Evolutionary conservation across 2,113 vertebrate genomes (phyloP).

Genomic region (Ceyx melanurus): DNA sequence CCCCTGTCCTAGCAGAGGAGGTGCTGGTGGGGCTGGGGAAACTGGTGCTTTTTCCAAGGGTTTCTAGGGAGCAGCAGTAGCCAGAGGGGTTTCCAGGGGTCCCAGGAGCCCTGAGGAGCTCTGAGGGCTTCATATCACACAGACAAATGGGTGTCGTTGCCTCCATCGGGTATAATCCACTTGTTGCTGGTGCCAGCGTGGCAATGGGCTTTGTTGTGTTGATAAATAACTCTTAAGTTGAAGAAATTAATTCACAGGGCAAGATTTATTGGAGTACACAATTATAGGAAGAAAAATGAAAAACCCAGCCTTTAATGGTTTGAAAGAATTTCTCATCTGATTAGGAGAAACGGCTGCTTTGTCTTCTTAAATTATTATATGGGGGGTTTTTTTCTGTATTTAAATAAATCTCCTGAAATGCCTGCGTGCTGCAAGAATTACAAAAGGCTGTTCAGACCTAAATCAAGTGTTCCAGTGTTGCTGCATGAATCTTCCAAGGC

Average conservation of each 20-base stretch:
- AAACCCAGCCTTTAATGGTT: neutral
- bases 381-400: neutral
- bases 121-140: fast-evolving
- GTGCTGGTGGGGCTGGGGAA: neutral
- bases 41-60: fast-evolving
- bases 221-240: neutral
- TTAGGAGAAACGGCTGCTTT: conserved; percentile 32
- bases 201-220: neutral
- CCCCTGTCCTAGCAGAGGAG: neutral
- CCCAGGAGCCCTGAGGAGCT: fast-evolving
- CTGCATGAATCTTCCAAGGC: conserved; percentile 52
- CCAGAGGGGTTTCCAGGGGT: neutral
- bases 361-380: conserved; percentile 22
- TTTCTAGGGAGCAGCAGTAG: fast-evolving
- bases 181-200: fast-evolving
- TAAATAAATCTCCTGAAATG: conserved; percentile 33
- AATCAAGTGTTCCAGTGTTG: conserved; percentile 37
- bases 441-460: conserved; percentile 32
- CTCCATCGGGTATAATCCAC: fast-evolving
- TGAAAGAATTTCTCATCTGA: conserved; percentile 36
- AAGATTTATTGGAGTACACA: neutral
- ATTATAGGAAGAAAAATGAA: conserved; percentile 20
- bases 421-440: conserved; percentile 25
- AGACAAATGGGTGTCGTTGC: fast-evolving
- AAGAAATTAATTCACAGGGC: neutral